A percentile compares a stretch with the other conserved stretches of the same genome.
Evolutionary conservation across 2,888 invertebrate genomes (phyloP).

Genomic region (Rhingia rostrata): DNA sequence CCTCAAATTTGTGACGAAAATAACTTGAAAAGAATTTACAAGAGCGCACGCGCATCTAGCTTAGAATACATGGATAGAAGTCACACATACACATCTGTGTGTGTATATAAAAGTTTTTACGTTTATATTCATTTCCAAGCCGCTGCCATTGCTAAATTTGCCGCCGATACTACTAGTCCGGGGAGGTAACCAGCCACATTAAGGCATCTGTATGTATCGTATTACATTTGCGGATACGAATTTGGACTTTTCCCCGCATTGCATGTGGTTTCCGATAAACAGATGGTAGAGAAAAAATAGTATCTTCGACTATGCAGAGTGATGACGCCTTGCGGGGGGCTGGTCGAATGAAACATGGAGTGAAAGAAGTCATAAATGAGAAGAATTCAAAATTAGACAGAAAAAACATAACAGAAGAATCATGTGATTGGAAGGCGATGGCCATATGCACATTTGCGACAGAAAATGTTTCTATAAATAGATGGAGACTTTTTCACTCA

Average conservation of each 20-base stretch:
- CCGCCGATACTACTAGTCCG: slow-evolving; percentile 22
- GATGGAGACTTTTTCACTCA: slow-evolving; percentile 22
- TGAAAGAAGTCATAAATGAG: slow-evolving; percentile 14
- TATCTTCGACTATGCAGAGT: background rate
- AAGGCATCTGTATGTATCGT: slow-evolving; percentile 65
- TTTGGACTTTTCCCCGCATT: slow-evolving; percentile 44
- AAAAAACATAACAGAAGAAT: slow-evolving; percentile 4
- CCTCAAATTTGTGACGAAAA: slow-evolving; percentile 60
- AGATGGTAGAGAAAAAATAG: background rate
- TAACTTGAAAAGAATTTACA: slow-evolving; percentile 34
- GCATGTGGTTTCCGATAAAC: slow-evolving; percentile 50
- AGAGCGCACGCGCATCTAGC: slow-evolving; percentile 44
- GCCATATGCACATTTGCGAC: slow-evolving; percentile 16
- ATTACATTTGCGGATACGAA: slow-evolving; percentile 68
- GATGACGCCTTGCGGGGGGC: slow-evolving; percentile 45
- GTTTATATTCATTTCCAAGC: slow-evolving; percentile 27
- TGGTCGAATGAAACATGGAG: slow-evolving; percentile 4
- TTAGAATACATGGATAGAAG: background rate
- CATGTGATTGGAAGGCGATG: slow-evolving; percentile 21
- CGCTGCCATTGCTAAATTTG: slow-evolving; percentile 33
- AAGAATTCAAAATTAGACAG: slow-evolving; percentile 21
- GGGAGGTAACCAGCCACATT: slow-evolving; percentile 38
- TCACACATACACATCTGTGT: slow-evolving; percentile 9
- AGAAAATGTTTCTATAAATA: slow-evolving; percentile 27
- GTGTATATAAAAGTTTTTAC: slow-evolving; percentile 16